These are phyloP conservation scores for Actinostola sp. DNA, from an alignment of 92 coral and sea anemone species.

Conservation along the genomic window DNA sequence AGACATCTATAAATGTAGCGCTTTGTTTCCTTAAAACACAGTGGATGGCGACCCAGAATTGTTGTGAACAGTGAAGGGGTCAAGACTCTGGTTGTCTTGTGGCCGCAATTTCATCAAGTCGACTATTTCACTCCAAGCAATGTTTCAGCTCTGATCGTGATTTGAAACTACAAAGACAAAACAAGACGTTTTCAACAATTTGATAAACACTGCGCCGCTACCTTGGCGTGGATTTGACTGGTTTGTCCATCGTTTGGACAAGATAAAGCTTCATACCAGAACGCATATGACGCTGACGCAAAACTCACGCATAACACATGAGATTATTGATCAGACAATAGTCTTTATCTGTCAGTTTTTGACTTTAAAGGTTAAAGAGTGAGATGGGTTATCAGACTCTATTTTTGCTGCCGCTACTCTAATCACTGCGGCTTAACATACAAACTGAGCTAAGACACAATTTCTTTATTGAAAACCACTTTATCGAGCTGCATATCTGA, in stretches of 20 bases:
- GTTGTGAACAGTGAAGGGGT: conserved; percentile 20
- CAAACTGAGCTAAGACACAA: too few species aligned
- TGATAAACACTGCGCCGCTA: background rate
- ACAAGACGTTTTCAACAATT: background rate
- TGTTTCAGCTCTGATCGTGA: background rate
- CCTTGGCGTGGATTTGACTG: conserved; percentile 15
- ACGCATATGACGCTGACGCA: conserved; percentile 11
- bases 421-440: too few species aligned
- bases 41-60: background rate
- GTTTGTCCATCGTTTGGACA: background rate
- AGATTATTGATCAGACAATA: conserved; percentile 8
- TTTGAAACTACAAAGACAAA: background rate
- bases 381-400: background rate
- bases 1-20: background rate
- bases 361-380: too few species aligned
- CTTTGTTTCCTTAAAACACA: background rate
- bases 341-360: background rate
- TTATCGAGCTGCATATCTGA: too few species aligned
- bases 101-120: conserved; percentile 5
- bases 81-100: conserved; percentile 13
- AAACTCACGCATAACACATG: conserved; percentile 8
- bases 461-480: too few species aligned
- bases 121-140: conserved; percentile 10
- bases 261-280: background rate
- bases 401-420: background rate